Conservation (phyloP, 2,797 vertebrate genomes). For the Malurus splendens region DNA sequence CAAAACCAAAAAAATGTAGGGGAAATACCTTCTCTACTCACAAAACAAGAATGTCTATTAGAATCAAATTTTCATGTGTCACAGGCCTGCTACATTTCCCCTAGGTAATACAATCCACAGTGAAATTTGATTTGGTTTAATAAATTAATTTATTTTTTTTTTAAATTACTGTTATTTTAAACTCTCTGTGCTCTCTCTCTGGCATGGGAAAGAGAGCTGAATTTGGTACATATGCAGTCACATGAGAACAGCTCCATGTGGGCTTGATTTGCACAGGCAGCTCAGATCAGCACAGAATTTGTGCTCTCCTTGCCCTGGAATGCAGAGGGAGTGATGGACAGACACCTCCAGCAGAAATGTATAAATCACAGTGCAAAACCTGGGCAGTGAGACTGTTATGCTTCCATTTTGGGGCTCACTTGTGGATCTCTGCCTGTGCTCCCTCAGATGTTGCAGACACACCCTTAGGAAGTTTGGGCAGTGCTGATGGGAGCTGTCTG, state of each 20-base stretch:
- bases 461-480: not conserved
- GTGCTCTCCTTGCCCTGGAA: not conserved
- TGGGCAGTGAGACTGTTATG: not conserved
- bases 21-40: not conserved
- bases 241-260: accelerated
- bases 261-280: accelerated
- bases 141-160: not conserved
- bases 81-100: not conserved
- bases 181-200: not conserved
- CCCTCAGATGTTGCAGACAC: not conserved
- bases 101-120: not conserved
- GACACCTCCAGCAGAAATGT: not conserved
- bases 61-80: not conserved
- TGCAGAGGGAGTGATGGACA: accelerated
- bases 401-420: not conserved
- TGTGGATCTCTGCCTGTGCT: not conserved
- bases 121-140: not conserved
- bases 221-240: not conserved
- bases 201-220: not conserved
- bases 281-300: not conserved
- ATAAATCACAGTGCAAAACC: not conserved
- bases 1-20: not conserved
- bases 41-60: not conserved
- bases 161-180: not conserved
- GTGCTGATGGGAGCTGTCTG: not conserved